Conservation (phyloP, 2,113 vertebrate species). For the Heliornis fulica region DNA sequence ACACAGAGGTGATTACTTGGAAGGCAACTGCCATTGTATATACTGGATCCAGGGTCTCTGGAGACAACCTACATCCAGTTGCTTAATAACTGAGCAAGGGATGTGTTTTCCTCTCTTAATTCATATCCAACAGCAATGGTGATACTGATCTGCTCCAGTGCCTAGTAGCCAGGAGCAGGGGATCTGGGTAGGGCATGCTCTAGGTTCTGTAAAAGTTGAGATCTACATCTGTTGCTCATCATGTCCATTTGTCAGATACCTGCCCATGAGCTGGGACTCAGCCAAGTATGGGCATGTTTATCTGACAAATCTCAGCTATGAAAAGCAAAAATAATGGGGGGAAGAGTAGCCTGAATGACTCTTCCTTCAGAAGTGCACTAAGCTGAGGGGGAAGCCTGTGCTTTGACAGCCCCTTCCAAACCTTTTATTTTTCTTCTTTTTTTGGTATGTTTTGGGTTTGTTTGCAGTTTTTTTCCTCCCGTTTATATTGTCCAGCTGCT, state of each 20-base stretch:
- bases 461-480: no score
- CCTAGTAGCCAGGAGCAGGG: neutral
- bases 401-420: neutral
- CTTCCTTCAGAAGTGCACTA: neutral
- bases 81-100: neutral
- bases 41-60: neutral
- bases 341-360: neutral
- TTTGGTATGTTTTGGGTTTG: no score
- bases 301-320: neutral
- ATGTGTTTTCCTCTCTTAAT: neutral
- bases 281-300: neutral
- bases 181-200: neutral
- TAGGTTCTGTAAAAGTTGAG: neutral
- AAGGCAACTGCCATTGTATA: neutral
- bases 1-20: neutral
- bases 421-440: neutral
- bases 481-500: neutral
- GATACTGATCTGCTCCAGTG: neutral
- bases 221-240: neutral
- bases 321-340: neutral
- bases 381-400: neutral
- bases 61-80: neutral
- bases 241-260: neutral
- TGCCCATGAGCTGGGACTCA: neutral
- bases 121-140: neutral